Evolutionary conservation across 2,888 invertebrate genomes (phyloP).

Genomic region (Spodoptera littoralis): DNA sequence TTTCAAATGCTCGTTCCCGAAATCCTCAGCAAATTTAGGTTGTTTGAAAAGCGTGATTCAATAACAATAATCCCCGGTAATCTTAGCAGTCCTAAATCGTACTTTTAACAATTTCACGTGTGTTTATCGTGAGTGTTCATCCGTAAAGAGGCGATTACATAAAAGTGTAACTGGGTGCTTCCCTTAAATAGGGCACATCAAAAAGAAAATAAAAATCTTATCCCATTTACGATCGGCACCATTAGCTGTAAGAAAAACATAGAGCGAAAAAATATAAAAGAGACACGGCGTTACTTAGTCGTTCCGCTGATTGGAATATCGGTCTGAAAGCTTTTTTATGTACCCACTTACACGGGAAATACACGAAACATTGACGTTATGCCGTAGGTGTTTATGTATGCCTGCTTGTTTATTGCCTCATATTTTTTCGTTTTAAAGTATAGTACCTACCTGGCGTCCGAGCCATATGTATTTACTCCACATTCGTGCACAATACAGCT

Average conservation of each 20-base stretch:
- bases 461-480: constrained; percentile 33
- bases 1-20: constrained; percentile 40
- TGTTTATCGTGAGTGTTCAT: constrained; percentile 62
- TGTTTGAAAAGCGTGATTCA: constrained; percentile 47
- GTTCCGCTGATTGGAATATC: constrained; percentile 75
- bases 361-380: constrained; percentile 65
- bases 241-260: constrained; percentile 76
- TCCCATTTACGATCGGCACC: constrained; percentile 77
- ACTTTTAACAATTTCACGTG: constrained; percentile 62
- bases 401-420: constrained; percentile 65
- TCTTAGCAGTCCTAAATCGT: constrained; percentile 59
- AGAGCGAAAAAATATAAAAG: constrained; percentile 70
- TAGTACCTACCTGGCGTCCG: constrained; percentile 18
- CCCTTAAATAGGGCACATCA: constrained; percentile 74
- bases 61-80: constrained; percentile 54
- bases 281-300: constrained; percentile 73
- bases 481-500: constrained; percentile 31
- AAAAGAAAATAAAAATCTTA: constrained; percentile 78
- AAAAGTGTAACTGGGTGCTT: constrained; percentile 68
- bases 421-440: constrained; percentile 44
- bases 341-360: constrained; percentile 72
- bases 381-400: constrained; percentile 61
- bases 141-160: constrained; percentile 66
- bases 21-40: constrained; percentile 24
- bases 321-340: constrained; percentile 79